Percentiles rank a stretch among this genome's conserved stretches.
These are phyloP conservation scores for Cavia aperea DNA, from an alignment of 2,113 vertebrate genomes.

Conservation along the genomic window DNA sequence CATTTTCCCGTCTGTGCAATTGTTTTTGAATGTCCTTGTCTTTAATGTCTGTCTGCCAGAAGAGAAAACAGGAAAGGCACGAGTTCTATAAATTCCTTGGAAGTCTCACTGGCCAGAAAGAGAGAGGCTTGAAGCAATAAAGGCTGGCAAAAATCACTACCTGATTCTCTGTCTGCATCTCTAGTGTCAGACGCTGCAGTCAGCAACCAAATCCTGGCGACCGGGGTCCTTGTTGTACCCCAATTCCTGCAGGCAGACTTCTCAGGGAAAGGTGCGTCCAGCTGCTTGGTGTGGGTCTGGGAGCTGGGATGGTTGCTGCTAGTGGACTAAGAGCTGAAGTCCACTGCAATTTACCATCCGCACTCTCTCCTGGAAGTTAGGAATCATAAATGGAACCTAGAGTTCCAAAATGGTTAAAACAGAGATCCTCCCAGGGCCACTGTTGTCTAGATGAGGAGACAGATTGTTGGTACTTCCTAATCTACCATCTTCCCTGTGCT, in stretches of 20 bases:
- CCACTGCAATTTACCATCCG: neutral
- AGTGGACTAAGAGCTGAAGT: neutral
- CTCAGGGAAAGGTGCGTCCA: neutral
- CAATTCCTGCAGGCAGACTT: neutral
- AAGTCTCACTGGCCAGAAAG: neutral
- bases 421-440: neutral
- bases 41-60: neutral
- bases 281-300: neutral
- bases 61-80: neutral
- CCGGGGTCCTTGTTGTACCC: neutral
- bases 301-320: neutral
- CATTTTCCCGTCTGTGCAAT: neutral
- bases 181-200: neutral
- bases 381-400: neutral
- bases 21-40: neutral
- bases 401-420: neutral
- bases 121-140: neutral
- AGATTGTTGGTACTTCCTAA: neutral
- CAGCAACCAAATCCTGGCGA: too few species aligned
- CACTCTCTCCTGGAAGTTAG: neutral
- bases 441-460: neutral
- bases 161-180: neutral
- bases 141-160: neutral
- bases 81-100: too few species aligned
- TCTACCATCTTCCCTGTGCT: neutral